Evolutionary conservation across 2,797 vertebrate species (phyloP).

Genomic region (Syngnathus acus): DNA sequence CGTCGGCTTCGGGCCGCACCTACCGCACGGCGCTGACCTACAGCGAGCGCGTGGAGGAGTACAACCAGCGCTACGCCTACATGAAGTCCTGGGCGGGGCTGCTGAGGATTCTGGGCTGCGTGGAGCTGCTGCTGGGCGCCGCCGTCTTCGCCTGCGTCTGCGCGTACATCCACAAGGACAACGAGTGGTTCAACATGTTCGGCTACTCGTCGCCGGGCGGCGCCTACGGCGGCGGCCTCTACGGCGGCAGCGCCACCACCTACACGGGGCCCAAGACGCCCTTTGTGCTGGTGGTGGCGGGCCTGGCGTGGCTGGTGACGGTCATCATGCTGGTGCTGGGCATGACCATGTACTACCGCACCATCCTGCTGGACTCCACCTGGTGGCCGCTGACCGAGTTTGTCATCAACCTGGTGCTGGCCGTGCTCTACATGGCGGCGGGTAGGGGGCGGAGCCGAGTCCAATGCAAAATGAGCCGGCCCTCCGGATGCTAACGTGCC

Average conservation of each 20-base stretch:
- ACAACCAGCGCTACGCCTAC: conserved; percentile 81
- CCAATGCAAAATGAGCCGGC: too few relatives aligned
- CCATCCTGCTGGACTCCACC: conserved; percentile 87
- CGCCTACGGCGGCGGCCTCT: conserved; percentile 55
- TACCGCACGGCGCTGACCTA: conserved; percentile 74
- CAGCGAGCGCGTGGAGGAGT: conserved; percentile 80
- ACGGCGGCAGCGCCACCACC: conserved; percentile 63
- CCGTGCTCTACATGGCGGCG: conserved; percentile 83
- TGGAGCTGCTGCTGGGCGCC: conserved; percentile 85
- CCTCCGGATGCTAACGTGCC: too few relatives aligned
- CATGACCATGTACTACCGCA: conserved; percentile 97
- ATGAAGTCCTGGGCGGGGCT: conserved; percentile 98
- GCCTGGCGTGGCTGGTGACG: conserved; percentile 85
- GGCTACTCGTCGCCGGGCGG: conserved; percentile 80
- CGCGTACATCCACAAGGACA: conserved; percentile 95
- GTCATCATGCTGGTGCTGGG: conserved; percentile 86
- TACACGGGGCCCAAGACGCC: conserved; percentile 90
- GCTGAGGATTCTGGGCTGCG: conserved; percentile 82
- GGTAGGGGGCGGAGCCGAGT: conserved; percentile 26
- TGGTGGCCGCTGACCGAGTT: conserved; percentile 98
- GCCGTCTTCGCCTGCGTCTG: conserved; percentile 94
- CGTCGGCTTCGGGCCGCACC: conserved; percentile 68
- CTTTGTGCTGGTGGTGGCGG: conserved; percentile 84
- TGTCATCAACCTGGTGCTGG: conserved; percentile 82
- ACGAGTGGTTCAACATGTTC: conserved; percentile 92